Base-by-base conservation (phyloP, 2,888 invertebrate species). In the Hofmannophila pseudospretella region DNA sequence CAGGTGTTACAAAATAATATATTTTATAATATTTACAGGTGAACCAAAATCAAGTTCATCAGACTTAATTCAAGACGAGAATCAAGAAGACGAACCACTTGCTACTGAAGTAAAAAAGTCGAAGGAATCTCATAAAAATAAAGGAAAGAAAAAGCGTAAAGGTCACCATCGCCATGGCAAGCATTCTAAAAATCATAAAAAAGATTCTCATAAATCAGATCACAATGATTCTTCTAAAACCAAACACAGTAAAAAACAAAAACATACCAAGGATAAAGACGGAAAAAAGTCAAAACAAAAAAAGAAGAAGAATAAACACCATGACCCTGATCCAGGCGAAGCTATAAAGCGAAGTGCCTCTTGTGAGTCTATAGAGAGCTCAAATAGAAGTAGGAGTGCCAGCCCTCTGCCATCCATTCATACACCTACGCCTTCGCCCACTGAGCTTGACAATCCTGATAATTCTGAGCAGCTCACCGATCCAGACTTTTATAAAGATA, bases 401-500 rank as follows among this genome's bases (percentile, higher is more conserved):
- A 84, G 81, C 37, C 85, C 86, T 0, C 48, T 86, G 35, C 86
- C 86, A 2, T 85, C 85, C 7, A 86, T 86, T 34, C 85, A 79
- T 39, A 79, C 82, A 0, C 80, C 73, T 0, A 61, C 79, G 1
- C 84, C 84, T 1, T 73, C 80, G n/a, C 81, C 79, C 2, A 63
- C 72, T 3, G 75, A 67, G 39, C 47, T 68, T 1, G 64, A 70
- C 5, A 8, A 42, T 32, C 39, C 25, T 5, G 53, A 51, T 3
- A 41, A 47, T 4, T 34, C 47, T 3, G 70, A 71, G 37, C 63
- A 67, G 38, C 67, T 69, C 4, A 42, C 59, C 2, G 79, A 85
- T 33, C 64, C 79, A 4, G 77, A 86, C 39, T 85, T 85, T 42
- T 70, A 73, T 30, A 88, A 88, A 61, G 90, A 90, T 53, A 90